Percentiles rank a stretch among this genome's conserved stretches.
Conservation (phyloP, 2,797 vertebrate genomes). For the Rhinophrynus dorsalis region DNA sequence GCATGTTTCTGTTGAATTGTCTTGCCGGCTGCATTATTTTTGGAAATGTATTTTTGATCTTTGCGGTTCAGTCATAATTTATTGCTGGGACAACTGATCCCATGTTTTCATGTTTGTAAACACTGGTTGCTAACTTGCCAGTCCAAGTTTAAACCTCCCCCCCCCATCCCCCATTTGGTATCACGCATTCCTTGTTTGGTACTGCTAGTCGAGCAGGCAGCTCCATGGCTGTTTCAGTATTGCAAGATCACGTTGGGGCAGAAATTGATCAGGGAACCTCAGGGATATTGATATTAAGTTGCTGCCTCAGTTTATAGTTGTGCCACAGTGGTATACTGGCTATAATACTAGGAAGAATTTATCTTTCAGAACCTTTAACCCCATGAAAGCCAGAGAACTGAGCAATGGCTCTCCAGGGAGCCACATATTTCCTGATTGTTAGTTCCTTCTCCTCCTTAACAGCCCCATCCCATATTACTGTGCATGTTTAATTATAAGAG, state of each 20-base stretch:
- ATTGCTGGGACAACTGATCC: conserved; percentile 60
- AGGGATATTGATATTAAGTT: conserved; percentile 57
- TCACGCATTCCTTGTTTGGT: conserved; percentile 81
- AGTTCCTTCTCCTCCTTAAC: no score
- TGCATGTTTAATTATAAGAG: no score
- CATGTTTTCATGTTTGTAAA: conserved; percentile 76
- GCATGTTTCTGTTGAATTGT: neutral
- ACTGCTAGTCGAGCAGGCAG: conserved; percentile 55
- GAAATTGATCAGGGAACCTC: conserved; percentile 37
- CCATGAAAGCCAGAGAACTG: no score
- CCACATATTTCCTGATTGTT: no score
- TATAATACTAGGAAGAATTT: neutral
- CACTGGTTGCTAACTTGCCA: conserved; percentile 73
- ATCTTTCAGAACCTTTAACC: neutral
- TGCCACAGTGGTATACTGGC: neutral
- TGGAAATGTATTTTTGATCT: conserved; percentile 45
- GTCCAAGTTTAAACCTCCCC: conserved; percentile 57
- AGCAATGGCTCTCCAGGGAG: no score
- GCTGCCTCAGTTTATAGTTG: conserved; percentile 48
- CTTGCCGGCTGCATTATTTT: conserved; percentile 45
- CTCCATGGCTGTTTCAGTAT: conserved; percentile 55
- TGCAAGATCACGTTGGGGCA: conserved; percentile 53
- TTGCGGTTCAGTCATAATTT: conserved; percentile 56
- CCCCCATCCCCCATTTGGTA: conserved; percentile 64
- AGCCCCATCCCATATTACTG: no score